These are phyloP conservation scores for Apis dorsata DNA, from an alignment of 1,140 invertebrate genomes.

Conservation along the genomic window DNA sequence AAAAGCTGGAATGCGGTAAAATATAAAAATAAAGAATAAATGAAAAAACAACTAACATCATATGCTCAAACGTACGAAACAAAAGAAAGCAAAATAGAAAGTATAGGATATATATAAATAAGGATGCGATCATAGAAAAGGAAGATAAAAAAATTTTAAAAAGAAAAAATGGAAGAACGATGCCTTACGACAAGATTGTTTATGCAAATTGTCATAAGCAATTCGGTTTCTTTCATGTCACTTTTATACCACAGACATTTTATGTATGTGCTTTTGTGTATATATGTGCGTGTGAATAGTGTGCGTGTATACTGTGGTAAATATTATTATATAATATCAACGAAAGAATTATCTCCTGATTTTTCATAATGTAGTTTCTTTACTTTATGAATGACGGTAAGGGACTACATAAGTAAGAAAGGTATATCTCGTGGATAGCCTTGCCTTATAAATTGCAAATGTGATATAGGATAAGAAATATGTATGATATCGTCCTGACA, in stretches of 20 bases:
- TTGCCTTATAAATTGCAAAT: conserved; percentile 36
- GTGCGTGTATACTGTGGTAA: neutral
- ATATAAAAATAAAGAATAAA: neutral
- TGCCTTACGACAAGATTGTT: neutral
- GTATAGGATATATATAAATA: no score
- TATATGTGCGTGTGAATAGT: no score
- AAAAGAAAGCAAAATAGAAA: neutral
- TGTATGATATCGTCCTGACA: neutral
- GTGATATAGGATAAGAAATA: conserved; percentile 44
- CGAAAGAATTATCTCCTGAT: neutral
- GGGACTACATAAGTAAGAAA: neutral
- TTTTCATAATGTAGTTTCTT: neutral
- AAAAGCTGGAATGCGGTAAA: neutral
- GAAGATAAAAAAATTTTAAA: no score
- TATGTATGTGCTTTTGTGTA: no score
- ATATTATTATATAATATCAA: neutral
- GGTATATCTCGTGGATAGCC: neutral
- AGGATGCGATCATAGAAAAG: neutral
- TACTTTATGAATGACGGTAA: no score
- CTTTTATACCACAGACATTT: no score
- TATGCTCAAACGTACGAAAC: no score
- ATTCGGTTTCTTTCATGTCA: neutral
- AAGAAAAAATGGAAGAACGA: neutral
- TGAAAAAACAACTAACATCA: neutral
- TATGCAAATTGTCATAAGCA: neutral